Percentiles rank a stretch among this genome's conserved stretches.
phyloP scores from a whole-genome alignment of 37 sponge, comb jelly and placozoan species.

The Agelas oroides region DNA sequence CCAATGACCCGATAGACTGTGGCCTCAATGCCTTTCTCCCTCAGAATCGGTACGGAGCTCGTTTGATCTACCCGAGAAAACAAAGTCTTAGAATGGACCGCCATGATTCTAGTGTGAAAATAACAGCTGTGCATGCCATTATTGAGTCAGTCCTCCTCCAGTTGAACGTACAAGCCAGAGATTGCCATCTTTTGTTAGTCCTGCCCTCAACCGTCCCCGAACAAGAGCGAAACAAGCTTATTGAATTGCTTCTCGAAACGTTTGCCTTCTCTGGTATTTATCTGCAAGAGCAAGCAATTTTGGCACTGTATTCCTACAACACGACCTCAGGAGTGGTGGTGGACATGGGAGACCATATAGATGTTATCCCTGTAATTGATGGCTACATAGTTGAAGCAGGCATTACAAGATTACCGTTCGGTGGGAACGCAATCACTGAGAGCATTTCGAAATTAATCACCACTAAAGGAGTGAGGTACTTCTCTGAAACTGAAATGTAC shows the following conservation, averaged over 20 bases:
- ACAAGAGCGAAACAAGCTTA: slow-evolving; percentile 42
- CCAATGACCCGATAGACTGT: slow-evolving; percentile 33
- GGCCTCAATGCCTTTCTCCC: slow-evolving; percentile 68
- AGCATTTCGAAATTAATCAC: slow-evolving; percentile 64
- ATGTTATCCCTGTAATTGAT: slow-evolving; percentile 79
- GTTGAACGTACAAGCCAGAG: slow-evolving; percentile 40
- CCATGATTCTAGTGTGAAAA: not conserved
- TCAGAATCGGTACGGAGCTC: slow-evolving; percentile 17
- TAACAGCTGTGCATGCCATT: slow-evolving; percentile 21
- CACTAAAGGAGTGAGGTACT: slow-evolving; percentile 72
- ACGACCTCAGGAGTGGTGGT: slow-evolving; percentile 80
- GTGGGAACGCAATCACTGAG: slow-evolving; percentile 80
- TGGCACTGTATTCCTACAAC: slow-evolving; percentile 85
- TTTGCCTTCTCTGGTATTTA: slow-evolving; percentile 37
- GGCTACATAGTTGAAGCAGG: slow-evolving; percentile 78
- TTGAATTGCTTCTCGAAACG: slow-evolving; percentile 51
- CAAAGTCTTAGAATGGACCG: slow-evolving; percentile 53
- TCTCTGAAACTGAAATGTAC: slow-evolving; percentile 83
- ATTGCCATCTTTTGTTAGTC: slow-evolving; percentile 41
- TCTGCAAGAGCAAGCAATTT: slow-evolving; percentile 76
- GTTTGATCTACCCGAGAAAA: slow-evolving; percentile 62
- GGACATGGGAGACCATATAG: slow-evolving; percentile 79
- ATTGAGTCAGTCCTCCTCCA: slow-evolving; percentile 7
- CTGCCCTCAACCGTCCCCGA: slow-evolving; percentile 53
- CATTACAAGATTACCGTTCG: slow-evolving; percentile 49